phyloP scores from a whole-genome alignment of 2,888 invertebrate species.

The Lycophotia porphyrea region DNA sequence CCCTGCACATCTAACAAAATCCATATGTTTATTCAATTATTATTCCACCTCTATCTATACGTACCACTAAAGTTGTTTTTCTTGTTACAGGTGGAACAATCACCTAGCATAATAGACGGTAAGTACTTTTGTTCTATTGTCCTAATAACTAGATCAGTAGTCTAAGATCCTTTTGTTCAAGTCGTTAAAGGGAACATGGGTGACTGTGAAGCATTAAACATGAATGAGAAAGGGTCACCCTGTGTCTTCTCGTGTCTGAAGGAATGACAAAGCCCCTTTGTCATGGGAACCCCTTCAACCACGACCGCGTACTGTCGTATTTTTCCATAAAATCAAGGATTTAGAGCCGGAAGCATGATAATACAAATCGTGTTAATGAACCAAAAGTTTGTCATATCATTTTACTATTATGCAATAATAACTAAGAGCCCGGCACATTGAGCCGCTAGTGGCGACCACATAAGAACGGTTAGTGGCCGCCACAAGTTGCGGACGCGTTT shows the following conservation, averaged over 20 bases:
- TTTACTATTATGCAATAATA: too few species aligned
- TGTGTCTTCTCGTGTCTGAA: background rate
- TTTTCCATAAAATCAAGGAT: background rate
- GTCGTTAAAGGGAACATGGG: conserved; percentile 2
- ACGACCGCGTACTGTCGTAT: background rate
- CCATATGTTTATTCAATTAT: conserved; percentile 9
- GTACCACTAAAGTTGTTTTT: conserved; percentile 31
- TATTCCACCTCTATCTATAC: background rate
- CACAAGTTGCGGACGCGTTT: too few species aligned
- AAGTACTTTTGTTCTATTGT: conserved; percentile 53
- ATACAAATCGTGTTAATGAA: background rate
- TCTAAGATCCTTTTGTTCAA: conserved; percentile 28
- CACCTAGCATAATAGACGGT: conserved; percentile 37
- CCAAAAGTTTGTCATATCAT: too few species aligned
- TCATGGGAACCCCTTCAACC: background rate
- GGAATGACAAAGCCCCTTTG: conserved; percentile 9
- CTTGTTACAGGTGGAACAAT: conserved; percentile 56
- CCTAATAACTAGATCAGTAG: background rate
- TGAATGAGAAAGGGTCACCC: conserved; percentile 19
- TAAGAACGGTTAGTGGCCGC: too few species aligned
- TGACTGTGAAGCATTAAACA: conserved; percentile 13
- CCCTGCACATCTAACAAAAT: background rate
- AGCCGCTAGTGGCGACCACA: too few species aligned
- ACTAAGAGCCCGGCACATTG: too few species aligned
- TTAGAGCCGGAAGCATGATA: too few species aligned